phyloP scores from a whole-genome alignment of 92 coral and sea anemone species.

The Pocillopora grandis region DNA sequence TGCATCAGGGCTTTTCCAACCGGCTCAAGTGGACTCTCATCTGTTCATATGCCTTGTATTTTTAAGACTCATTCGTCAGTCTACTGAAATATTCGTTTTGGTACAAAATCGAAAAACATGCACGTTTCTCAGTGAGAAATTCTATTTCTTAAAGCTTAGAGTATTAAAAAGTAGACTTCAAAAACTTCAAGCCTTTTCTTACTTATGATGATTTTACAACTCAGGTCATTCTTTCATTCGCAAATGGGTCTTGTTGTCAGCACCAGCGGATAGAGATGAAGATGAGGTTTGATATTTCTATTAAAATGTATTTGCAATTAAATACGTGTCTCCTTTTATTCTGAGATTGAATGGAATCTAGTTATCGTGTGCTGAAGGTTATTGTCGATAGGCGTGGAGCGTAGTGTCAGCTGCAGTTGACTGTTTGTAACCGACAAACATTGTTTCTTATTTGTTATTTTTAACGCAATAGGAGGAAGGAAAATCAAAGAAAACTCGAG shows the following conservation, averaged over 20 bases:
- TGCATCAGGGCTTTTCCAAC: neutral
- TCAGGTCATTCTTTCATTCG: conserved; percentile 78
- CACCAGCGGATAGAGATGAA: conserved; percentile 61
- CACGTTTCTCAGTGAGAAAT: neutral
- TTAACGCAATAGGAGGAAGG: conserved; percentile 32
- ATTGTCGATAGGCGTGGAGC: neutral
- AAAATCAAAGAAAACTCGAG: conserved; percentile 22
- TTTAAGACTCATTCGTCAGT: neutral
- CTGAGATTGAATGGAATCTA: neutral
- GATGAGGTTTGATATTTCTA: conserved; percentile 54
- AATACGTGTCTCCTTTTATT: neutral
- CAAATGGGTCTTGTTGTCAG: conserved; percentile 89
- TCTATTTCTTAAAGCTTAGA: neutral
- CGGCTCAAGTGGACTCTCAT: neutral
- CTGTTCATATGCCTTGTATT: neutral
- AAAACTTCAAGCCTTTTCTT: no score
- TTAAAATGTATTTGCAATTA: neutral
- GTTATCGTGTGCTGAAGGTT: neutral
- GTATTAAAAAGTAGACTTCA: no score
- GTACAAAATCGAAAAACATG: neutral
- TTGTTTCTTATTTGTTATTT: neutral
- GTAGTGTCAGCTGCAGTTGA: neutral
- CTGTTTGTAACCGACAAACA: neutral
- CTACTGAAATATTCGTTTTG: neutral
- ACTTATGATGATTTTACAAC: neutral